Conservation (phyloP, 2,797 vertebrate species). For the Artibeus jamaicensis region DNA sequence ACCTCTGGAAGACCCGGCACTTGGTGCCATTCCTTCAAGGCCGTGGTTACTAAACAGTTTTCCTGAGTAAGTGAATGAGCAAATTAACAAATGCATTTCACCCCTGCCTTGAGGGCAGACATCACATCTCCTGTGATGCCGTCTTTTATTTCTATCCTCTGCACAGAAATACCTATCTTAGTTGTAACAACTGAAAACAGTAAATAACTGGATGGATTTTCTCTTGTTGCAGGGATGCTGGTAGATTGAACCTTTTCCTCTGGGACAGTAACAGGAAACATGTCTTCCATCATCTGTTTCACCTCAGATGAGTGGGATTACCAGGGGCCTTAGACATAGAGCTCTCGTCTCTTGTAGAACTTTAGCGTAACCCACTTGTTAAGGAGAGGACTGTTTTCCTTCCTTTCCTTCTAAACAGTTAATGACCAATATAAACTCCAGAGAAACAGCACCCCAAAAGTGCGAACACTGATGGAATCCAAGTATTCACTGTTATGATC, state of each 20-base stretch:
- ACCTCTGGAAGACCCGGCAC: neutral
- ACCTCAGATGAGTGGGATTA: neutral
- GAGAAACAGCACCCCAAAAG: neutral
- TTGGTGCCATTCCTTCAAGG: neutral
- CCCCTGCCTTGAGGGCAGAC: neutral
- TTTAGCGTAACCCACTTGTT: neutral
- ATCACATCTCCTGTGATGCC: neutral
- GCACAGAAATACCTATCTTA: neutral
- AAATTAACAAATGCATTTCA: conserved; percentile 18
- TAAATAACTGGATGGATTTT: conserved; percentile 48
- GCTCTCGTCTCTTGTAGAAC: neutral
- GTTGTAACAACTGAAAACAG: conserved; percentile 10
- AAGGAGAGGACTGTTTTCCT: neutral
- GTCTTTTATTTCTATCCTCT: conserved; percentile 20
- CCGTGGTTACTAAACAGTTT: conserved; percentile 7
- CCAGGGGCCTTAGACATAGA: neutral
- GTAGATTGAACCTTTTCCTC: conserved; percentile 48
- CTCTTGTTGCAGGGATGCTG: conserved; percentile 42
- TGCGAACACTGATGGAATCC: neutral
- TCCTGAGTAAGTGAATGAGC: conserved; percentile 18
- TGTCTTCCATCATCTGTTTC: conserved; percentile 16
- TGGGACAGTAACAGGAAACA: conserved; percentile 24
- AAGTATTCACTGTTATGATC: neutral
- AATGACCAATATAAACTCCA: neutral
- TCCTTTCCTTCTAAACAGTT: neutral